Evolutionary conservation across 2,797 vertebrate genomes (phyloP).

Genomic region (Ceyx erithaca): DNA sequence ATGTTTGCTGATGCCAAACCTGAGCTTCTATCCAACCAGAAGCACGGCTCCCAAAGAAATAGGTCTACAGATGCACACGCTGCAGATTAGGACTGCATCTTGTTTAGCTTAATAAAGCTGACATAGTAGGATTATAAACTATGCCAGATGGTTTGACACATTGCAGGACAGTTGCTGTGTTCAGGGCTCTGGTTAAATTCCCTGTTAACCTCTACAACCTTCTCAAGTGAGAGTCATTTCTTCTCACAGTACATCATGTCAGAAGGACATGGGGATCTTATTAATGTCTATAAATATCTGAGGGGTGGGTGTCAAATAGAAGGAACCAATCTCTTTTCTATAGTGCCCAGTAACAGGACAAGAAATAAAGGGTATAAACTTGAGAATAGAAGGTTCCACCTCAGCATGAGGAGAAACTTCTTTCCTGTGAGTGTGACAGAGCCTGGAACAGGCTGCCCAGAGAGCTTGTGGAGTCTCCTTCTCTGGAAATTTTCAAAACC

Average conservation of each 20-base stretch:
- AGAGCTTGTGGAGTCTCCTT: too few relatives aligned
- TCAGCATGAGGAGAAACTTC: too few relatives aligned
- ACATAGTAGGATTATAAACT: constrained; percentile 56
- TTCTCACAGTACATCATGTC: constrained; percentile 6
- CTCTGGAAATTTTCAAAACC: too few relatives aligned
- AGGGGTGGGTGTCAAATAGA: too few relatives aligned
- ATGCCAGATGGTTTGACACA: constrained; percentile 57
- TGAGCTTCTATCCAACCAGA: neutral
- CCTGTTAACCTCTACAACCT: constrained; percentile 55
- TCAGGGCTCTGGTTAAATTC: constrained; percentile 45
- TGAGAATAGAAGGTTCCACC: too few relatives aligned
- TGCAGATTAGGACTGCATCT: constrained; percentile 48
- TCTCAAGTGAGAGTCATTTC: constrained; percentile 52
- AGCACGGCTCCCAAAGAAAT: neutral
- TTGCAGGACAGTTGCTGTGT: neutral
- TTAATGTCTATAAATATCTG: too few relatives aligned
- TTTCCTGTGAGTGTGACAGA: too few relatives aligned
- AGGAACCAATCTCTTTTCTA: too few relatives aligned
- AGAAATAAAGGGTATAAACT: too few relatives aligned
- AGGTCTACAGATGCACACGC: neutral
- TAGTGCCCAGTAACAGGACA: too few relatives aligned
- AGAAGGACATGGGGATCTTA: neutral
- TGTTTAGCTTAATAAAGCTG: constrained; percentile 53
- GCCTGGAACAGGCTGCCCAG: too few relatives aligned
- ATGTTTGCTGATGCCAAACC: neutral